phyloP scores from a whole-genome alignment of 2,888 invertebrate genomes.

The Isoperla grammatica region DNA sequence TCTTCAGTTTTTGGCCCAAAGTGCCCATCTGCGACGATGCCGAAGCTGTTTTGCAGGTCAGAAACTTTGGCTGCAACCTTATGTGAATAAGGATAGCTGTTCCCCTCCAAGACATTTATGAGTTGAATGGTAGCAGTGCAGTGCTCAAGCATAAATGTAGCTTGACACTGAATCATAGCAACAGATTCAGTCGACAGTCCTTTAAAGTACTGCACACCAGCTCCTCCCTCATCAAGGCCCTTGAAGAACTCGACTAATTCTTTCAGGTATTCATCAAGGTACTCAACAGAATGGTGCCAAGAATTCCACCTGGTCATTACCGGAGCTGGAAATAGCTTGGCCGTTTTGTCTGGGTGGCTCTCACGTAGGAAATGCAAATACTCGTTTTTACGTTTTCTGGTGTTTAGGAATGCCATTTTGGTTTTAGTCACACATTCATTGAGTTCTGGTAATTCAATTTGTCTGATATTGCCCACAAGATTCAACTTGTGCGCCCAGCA shows the following conservation, averaged over 20 bases:
- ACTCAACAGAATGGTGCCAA: conserved; percentile 12
- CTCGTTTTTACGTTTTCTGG: conserved; percentile 15
- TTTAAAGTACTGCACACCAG: too few species aligned
- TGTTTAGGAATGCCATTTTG: conserved; percentile 18
- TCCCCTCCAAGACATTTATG: too few species aligned
- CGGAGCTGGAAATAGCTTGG: background rate
- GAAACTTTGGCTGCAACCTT: too few species aligned
- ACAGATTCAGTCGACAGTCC: too few species aligned
- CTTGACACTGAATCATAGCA: too few species aligned
- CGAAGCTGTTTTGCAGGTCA: too few species aligned
- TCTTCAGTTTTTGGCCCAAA: too few species aligned
- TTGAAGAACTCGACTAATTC: conserved; percentile 7
- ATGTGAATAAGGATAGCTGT: too few species aligned
- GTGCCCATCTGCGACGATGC: too few species aligned
- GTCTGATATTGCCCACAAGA: background rate
- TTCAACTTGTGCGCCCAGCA: background rate
- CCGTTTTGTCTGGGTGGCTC: background rate
- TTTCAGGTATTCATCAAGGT: conserved; percentile 8
- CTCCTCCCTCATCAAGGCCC: too few species aligned
- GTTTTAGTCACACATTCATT: conserved; percentile 9
- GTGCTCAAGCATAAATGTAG: too few species aligned
- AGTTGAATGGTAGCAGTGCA: too few species aligned
- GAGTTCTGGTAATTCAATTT: conserved; percentile 4
- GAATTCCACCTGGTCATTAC: conserved; percentile 18
- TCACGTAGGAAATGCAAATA: conserved; percentile 12